Evolutionary conservation across 2,888 invertebrate species (phyloP), one percentile per base, ranked within the genome.

Genomic region (Synergus gifuensis): DNA sequence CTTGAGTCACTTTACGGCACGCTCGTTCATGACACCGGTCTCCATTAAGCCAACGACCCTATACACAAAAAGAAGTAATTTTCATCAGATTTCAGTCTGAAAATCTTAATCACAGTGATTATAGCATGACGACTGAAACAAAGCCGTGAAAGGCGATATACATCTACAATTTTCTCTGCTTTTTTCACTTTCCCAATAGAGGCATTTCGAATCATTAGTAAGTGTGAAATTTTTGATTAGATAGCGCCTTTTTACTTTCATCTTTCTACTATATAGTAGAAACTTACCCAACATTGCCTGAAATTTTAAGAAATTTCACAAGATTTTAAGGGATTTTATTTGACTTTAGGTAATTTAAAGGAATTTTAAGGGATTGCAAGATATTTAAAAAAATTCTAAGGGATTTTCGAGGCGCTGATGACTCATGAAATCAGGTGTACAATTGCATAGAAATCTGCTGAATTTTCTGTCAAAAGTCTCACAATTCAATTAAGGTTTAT

Each of bases 31-130:
- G 36, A 73, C 36, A 73, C 54, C 66, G 60, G 18, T 76, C 76
- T 62, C 62, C 76, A 76, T 76, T 62, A 76, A 62, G 44, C 36
- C 76, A 62, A 73, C 73, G 11, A 40, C n/a, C 54, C 18, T 54
- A 28, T 28, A 36, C 14, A 67, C 67, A 67, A 73, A 58, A 40
- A 69, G 14, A 4, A 16, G 28, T 28, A 69, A 73, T 49, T 54
- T 54, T 54, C 54, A 40, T 54, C 28, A 73, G 73, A 54, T 54
- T 73, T 40, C 16, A 49, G 63, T 62, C 62, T 18, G 36, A 62
- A 14, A 78, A 22, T 62, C 36, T 64, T 78, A 78, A 73, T 73
- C 36, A 66, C 40, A 54, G 78, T 78, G 67, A 76, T 64, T 79
- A 64, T 18, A 28, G 14, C 44, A 76, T 76, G 60, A 76, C 44